Base-by-base conservation (phyloP, 1,140 invertebrate species). In the Lordiphosa mommai region DNA sequence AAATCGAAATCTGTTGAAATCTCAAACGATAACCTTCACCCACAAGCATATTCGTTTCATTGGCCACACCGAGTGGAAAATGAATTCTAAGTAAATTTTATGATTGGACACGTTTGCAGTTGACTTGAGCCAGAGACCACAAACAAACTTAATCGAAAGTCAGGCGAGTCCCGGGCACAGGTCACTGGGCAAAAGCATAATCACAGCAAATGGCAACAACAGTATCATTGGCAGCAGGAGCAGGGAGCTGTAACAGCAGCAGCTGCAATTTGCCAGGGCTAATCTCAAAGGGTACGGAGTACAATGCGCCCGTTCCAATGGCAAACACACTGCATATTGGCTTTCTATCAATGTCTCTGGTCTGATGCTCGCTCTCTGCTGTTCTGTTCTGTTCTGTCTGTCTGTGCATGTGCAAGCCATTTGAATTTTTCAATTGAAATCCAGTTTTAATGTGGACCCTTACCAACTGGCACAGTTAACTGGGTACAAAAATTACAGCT, bases 391-490 rank as follows among this genome's bases (percentile, higher is more conserved):
- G n/a, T n/a, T n/a, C n/a, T n/a, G n/a, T n/a, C n/a, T n/a, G n/a
- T n/a, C n/a, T n/a, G 7, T 5, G n/a, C 10, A 10, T 27, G 27
- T 6, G 6, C 36, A 41, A 30, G 40, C 58, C 57, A 69, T 69
- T 69, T 69, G 51, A 67, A 80, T 68, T 76, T 23, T 82, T 60
- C 71, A 82, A 82, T 82, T 76, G 77, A 84, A 82, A 84, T 82
- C 77, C 72, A 64, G 58, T 82, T 63, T 72, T 76, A 84, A 82
- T 82, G 73, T 76, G 37, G 53, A 23, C 20, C 20, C 70, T n/a
- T n/a, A n/a, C 76, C 61, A 49, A 69, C 76, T 65, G 70, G 30
- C 37, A 46, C 56, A 36, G 60, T 63, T 51, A 76, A 55, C 44
- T 61, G 47, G 56, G 41, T 38, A 56, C 30, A 55, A 61, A 58